These are phyloP conservation scores for Cosmia trapezina DNA, from an alignment of 2,888 invertebrate species.

Conservation along the genomic window DNA sequence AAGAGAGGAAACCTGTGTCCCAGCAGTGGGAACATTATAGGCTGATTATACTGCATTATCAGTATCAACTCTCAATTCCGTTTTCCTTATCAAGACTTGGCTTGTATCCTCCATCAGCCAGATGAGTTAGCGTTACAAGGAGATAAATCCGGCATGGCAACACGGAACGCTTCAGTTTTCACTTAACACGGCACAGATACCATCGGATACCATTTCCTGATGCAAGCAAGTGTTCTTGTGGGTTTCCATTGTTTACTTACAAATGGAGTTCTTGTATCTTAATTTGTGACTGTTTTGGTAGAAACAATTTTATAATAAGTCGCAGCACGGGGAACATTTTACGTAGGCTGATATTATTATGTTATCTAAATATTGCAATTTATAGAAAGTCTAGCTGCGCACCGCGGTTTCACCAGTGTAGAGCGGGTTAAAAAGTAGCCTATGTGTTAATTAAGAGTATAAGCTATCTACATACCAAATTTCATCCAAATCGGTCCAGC, in stretches of 20 bases:
- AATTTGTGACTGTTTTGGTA: not conserved
- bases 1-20: not conserved
- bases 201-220: slow-evolving; percentile 75
- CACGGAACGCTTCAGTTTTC: slow-evolving; percentile 57
- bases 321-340: too few species aligned
- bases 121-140: slow-evolving; percentile 21
- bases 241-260: slow-evolving; percentile 62
- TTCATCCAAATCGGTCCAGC: too few species aligned
- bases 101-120: slow-evolving; percentile 25
- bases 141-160: slow-evolving; percentile 27
- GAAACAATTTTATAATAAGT: too few species aligned
- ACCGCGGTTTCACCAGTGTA: too few species aligned
- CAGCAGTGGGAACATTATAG: not conserved
- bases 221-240: slow-evolving; percentile 67
- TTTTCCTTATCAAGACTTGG: not conserved
- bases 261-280: not conserved
- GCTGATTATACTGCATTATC: not conserved
- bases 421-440: too few species aligned
- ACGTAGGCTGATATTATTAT: too few species aligned
- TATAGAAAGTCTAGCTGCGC: too few species aligned
- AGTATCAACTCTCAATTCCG: not conserved
- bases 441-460: too few species aligned
- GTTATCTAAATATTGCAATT: too few species aligned
- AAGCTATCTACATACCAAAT: too few species aligned
- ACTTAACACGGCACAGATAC: slow-evolving; percentile 70